These are phyloP conservation scores for Hydropsyche betteni DNA, from an alignment of 2,888 invertebrate genomes.

Conservation along the genomic window DNA sequence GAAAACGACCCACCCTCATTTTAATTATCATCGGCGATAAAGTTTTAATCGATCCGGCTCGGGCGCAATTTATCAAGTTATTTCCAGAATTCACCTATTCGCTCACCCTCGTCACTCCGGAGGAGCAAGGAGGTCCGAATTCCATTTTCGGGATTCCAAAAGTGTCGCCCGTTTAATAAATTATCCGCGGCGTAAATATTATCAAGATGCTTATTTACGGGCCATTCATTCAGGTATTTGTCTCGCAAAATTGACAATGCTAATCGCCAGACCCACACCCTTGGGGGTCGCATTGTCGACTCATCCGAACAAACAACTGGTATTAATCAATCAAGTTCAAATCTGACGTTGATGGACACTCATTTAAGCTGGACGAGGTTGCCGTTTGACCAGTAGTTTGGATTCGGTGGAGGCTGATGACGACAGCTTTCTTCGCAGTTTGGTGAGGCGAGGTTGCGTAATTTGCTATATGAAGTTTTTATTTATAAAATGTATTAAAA, in stretches of 20 bases:
- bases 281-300: constrained; percentile 9
- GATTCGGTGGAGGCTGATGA: not conserved
- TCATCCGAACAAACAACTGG: constrained; percentile 14
- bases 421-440: not conserved
- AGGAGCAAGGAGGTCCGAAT: not conserved
- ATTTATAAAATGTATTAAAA: too few species aligned
- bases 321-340: constrained; percentile 29
- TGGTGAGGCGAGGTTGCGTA: not conserved
- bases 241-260: constrained; percentile 30
- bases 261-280: not conserved
- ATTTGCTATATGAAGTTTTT: too few species aligned
- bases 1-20: too few species aligned
- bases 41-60: too few species aligned
- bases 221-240: constrained; percentile 20
- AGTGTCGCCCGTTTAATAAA: constrained; percentile 20
- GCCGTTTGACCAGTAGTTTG: constrained; percentile 19
- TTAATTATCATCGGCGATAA: too few species aligned
- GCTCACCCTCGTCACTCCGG: too few species aligned
- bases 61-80: too few species aligned
- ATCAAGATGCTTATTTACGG: constrained; percentile 6
- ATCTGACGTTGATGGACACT: constrained; percentile 30
- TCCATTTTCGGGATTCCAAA: constrained; percentile 15
- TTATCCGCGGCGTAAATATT: constrained; percentile 12
- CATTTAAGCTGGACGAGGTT: constrained; percentile 22
- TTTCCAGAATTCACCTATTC: too few species aligned